Evolutionary conservation across 2,888 invertebrate genomes (phyloP).

Genomic region (Ptycholaimellus sp.): DNA sequence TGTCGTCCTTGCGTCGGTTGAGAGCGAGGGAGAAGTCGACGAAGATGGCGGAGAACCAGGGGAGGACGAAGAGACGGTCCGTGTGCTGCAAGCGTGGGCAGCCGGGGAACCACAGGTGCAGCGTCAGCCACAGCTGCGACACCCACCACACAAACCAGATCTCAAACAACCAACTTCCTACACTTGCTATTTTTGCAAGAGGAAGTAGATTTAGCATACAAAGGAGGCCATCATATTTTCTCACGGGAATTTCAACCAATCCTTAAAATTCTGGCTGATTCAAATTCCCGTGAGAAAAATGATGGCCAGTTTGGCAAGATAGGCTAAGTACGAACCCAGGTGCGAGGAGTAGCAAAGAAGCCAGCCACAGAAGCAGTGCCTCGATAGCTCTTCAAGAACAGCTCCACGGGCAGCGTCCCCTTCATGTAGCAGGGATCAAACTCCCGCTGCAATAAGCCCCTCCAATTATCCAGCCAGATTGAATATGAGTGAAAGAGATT

Average conservation of each 20-base stretch:
- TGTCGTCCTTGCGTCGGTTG: constrained; percentile 52
- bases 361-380: no score
- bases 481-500: neutral
- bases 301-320: no score
- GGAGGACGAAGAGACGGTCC: constrained; percentile 63
- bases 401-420: constrained; percentile 20
- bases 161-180: no score
- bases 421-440: constrained; percentile 64
- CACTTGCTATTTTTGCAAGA: no score
- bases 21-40: constrained; percentile 84
- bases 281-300: no score
- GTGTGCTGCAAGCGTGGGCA: constrained; percentile 86
- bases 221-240: no score
- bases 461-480: no score
- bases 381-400: constrained; percentile 74
- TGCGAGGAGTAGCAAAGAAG: no score
- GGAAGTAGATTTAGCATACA: no score
- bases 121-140: constrained; percentile 82
- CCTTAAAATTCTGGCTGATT: no score
- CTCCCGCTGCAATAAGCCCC: constrained; percentile 38
- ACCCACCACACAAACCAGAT: constrained; percentile 44
- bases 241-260: no score
- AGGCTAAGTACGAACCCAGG: no score
- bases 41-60: constrained; percentile 69
- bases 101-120: constrained; percentile 93